These are phyloP conservation scores for Berghia stephanieae DNA, from an alignment of 1,140 invertebrate genomes.

Conservation along the genomic window DNA sequence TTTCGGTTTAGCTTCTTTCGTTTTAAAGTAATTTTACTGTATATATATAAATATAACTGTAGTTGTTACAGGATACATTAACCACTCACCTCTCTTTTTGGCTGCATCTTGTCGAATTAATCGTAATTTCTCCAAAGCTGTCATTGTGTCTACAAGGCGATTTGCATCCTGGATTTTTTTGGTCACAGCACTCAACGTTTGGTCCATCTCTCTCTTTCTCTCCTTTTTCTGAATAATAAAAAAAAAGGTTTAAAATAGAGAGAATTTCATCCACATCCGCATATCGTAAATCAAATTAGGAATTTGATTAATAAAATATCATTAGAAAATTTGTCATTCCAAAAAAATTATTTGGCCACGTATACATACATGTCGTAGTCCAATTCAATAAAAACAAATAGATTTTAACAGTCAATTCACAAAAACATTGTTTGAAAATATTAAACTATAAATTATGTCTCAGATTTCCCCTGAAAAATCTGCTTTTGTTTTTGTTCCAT, in stretches of 20 bases:
- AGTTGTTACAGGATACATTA: too few relatives aligned
- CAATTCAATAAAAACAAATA: neutral
- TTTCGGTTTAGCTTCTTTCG: too few relatives aligned
- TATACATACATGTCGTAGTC: neutral
- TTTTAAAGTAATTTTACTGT: too few relatives aligned
- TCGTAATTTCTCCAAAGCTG: slow-evolving; percentile 25
- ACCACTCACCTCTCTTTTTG: slow-evolving; percentile 15
- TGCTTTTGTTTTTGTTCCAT: too few relatives aligned
- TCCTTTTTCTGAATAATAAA: slow-evolving; percentile 10
- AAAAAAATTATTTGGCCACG: neutral
- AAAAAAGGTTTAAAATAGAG: neutral
- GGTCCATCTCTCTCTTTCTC: slow-evolving; percentile 23
- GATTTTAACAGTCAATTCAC: neutral
- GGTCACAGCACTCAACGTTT: slow-evolving; percentile 26
- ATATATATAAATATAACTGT: too few relatives aligned
- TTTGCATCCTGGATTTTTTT: slow-evolving; percentile 30
- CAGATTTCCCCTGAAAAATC: too few relatives aligned
- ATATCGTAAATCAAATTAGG: neutral
- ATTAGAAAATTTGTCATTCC: neutral
- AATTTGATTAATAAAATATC: neutral
- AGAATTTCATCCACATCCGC: neutral
- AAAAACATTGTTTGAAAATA: too few relatives aligned
- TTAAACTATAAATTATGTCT: too few relatives aligned
- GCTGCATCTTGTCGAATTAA: slow-evolving; percentile 29
- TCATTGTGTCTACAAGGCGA: slow-evolving; percentile 26